Evolutionary conservation across 2,888 invertebrate species (phyloP).

Genomic region (Augochlorella aurata): DNA sequence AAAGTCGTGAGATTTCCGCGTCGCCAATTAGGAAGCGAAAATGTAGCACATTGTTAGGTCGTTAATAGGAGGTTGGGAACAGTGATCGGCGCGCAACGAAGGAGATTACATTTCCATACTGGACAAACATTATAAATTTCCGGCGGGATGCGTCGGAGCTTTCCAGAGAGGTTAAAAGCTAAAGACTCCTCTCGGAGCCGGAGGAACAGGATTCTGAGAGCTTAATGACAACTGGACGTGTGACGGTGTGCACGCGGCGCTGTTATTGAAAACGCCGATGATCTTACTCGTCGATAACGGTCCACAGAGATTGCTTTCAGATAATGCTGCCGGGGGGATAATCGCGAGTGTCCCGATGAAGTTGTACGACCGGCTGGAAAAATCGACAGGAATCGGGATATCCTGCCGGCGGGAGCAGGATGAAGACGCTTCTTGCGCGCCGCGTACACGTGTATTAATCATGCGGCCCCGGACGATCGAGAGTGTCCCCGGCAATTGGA

Average conservation of each 20-base stretch:
- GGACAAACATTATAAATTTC: not conserved
- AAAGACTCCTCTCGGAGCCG: not conserved
- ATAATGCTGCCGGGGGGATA: constrained; percentile 43
- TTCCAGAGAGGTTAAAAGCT: constrained; percentile 22
- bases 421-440: constrained; percentile 16
- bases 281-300: constrained; percentile 58
- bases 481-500: constrained; percentile 28
- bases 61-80: not conserved
- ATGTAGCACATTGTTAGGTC: not conserved
- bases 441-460: constrained; percentile 30
- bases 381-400: constrained; percentile 42
- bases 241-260: constrained; percentile 21
- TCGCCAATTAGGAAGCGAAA: not conserved
- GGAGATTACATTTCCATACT: not conserved
- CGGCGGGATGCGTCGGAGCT: not conserved
- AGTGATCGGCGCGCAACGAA: not conserved
- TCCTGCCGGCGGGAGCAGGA: constrained; percentile 4
- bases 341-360: constrained; percentile 40
- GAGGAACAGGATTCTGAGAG: constrained; percentile 35
- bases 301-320: constrained; percentile 49
- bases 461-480: constrained; percentile 1
- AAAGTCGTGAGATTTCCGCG: not conserved
- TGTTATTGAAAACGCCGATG: constrained; percentile 59
- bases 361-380: constrained; percentile 30
- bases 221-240: constrained; percentile 42